Percentiles rank a stretch among this genome's conserved stretches.
These are phyloP conservation scores for Chascanopsetta lugubris DNA, from an alignment of 2,113 vertebrate genomes.

Conservation along the genomic window DNA sequence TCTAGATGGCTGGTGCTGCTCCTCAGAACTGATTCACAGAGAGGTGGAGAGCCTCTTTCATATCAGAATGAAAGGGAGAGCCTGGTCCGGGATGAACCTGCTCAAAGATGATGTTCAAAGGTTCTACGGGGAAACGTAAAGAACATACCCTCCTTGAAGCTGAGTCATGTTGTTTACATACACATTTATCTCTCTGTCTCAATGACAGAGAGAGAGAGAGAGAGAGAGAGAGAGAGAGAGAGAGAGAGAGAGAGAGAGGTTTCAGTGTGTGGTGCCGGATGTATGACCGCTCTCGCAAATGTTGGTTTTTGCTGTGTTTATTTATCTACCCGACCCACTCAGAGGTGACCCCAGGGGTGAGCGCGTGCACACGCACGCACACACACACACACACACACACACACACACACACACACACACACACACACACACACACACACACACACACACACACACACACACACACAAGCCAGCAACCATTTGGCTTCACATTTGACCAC, in stretches of 20 bases:
- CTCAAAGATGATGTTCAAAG: too few species aligned
- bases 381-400: conserved; percentile 10
- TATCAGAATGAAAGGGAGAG: conserved; percentile 12
- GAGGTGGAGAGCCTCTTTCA: conserved; percentile 30
- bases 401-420: conserved; percentile 4
- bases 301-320: conserved; percentile 73
- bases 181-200: too few species aligned
- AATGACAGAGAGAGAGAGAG: too few species aligned
- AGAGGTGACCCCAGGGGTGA: conserved; percentile 68
- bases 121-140: too few species aligned
- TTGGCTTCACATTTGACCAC: conserved; percentile 54
- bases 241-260: conserved; percentile 28
- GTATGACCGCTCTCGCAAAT: conserved; percentile 63
- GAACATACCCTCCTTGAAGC: too few species aligned
- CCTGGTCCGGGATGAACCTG: too few species aligned
- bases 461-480: conserved; percentile 35
- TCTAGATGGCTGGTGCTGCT: conserved; percentile 17
- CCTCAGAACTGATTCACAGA: conserved; percentile 21
- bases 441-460: too few species aligned
- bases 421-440: conserved; percentile 17
- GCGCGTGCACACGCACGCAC: conserved; percentile 30
- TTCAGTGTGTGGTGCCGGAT: conserved; percentile 54
- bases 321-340: conserved; percentile 74
- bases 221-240: conserved; percentile 17
- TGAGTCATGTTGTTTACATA: too few species aligned